A percentile compares a stretch with the other conserved stretches of the same genome.
phyloP scores from a whole-genome alignment of 2,888 invertebrate species.

The Candidula unifasciata region DNA sequence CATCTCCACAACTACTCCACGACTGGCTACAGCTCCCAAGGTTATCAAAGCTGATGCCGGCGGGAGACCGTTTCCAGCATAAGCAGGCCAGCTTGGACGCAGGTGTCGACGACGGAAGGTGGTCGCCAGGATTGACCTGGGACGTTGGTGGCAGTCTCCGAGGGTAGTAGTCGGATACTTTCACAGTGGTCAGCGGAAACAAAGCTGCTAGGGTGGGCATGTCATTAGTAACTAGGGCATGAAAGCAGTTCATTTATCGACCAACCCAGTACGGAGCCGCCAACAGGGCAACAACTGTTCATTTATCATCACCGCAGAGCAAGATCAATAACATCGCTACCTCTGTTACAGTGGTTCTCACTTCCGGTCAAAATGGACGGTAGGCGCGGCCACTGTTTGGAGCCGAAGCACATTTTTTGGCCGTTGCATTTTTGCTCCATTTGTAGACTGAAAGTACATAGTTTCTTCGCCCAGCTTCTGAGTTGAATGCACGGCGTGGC shows the following conservation, averaged over 20 bases:
- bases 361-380: too few species aligned
- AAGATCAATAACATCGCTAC: too few species aligned
- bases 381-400: too few species aligned
- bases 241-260: neutral
- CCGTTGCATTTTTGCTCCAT: too few species aligned
- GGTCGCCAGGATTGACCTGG: slow-evolving; percentile 12
- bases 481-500: too few species aligned
- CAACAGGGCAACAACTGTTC: neutral
- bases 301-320: neutral
- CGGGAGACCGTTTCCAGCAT: slow-evolving; percentile 25
- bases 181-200: slow-evolving; percentile 1
- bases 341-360: too few species aligned
- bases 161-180: neutral
- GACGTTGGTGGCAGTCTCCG: neutral
- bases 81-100: slow-evolving; percentile 28
- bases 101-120: slow-evolving; percentile 25
- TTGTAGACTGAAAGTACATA: too few species aligned
- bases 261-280: too few species aligned
- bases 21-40: neutral
- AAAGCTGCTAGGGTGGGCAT: neutral
- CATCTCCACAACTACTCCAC: neutral
- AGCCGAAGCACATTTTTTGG: too few species aligned
- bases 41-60: slow-evolving; percentile 30
- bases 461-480: too few species aligned
- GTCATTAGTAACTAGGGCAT: slow-evolving; percentile 4